Base-by-base conservation (phyloP, 1,140 invertebrate genomes). In the Saccostrea glomerata region DNA sequence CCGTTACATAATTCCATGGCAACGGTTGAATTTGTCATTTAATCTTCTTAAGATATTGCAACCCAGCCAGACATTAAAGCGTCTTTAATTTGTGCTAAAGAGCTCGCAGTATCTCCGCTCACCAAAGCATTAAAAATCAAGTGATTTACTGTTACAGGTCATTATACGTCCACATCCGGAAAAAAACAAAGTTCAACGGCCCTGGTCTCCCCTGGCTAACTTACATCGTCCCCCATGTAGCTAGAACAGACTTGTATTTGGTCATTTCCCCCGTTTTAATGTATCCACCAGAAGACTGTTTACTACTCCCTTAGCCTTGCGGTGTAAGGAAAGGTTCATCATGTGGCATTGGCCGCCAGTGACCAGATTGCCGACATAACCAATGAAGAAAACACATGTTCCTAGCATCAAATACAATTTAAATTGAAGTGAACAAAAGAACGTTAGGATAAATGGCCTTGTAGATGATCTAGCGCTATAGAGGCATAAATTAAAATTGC, bases 341-440 rank as follows among this genome's bases (percentile, higher is more conserved):
- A 25, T 36, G 25, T 77, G 70, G 70, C 70, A 77, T 30, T 77
- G 70, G 70, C 70, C 70, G 70, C 25, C 70, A 77, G 23, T 77
- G 70, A 77, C 70, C 70, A 77, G 70, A 77, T 77, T 77, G 70
- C 70, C 70, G 70, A 25, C 70, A 77, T 36, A 77, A 77, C 70
- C 70, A 77, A 77, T 77, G 70, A 77, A 77, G 70, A 77, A 77
- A 77, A 77, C 70, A 77, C 70, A 77, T 77, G 70, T 77, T 77
- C 25, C 13, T 77, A 77, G 70, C 70, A 77, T 77, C 70, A 77
- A 77, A 77, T 77, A 36, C 70, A 77, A 77, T 77, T 77, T 30
- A 77, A 77, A 77, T 77, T 77, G 70, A 77, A 77, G 25, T 77
- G 30, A 77, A 77, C 70, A 77, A 77, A 77, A 36, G 70, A 77